Base-by-base conservation (phyloP, 2,888 invertebrate species). In the Dryococelus australis region DNA sequence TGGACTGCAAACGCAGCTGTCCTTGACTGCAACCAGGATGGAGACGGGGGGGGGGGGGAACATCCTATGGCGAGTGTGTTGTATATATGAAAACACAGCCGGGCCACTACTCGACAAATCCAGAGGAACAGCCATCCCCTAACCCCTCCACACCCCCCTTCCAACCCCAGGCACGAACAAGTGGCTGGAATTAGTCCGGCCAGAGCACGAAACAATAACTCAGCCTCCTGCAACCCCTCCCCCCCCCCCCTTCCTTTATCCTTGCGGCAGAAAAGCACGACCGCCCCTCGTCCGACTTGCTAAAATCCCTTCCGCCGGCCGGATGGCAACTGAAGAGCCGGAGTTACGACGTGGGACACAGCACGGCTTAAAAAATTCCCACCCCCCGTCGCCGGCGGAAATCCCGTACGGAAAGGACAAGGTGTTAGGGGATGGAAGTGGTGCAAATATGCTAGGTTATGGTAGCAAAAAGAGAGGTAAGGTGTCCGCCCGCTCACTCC, bases 151-250 rank as follows among this genome's bases (percentile, higher is more conserved):
- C n/a, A n/a, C n/a, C n/a, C n/a, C n/a, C n/a, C n/a, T n/a, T n/a
- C n/a, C n/a, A n/a, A n/a, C n/a, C n/a, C n/a, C n/a, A 5, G 5
- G 65, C 65, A 6, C n/a, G 65, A n/a, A 65, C 65, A 65, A 65
- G 65, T 65, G 65, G 24, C 65, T n/a, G 24, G 65, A 65, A 65
- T 65, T 65, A 65, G 65, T 65, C 65, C 65, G 65, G 65, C 65
- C 65, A 65, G 65, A 65, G 65, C 65, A n/a, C 65, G 65, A 65
- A 65, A 65, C 65, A 65, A 65, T 65, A 65, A 65, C 65, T 65
- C 65, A 65, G 65, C 65, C 65, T 20, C 65, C 20, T 65, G 65
- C 10, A 65, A 65, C 0, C 65, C 65, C 20, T 6, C 24, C 1
- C 65, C 65, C 65, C 65, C n/a, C n/a, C 6, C 8, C 24, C 35